These are phyloP conservation scores for Poeciliopsis presidionis DNA, from an alignment of 2,797 vertebrate species.

Conservation along the genomic window DNA sequence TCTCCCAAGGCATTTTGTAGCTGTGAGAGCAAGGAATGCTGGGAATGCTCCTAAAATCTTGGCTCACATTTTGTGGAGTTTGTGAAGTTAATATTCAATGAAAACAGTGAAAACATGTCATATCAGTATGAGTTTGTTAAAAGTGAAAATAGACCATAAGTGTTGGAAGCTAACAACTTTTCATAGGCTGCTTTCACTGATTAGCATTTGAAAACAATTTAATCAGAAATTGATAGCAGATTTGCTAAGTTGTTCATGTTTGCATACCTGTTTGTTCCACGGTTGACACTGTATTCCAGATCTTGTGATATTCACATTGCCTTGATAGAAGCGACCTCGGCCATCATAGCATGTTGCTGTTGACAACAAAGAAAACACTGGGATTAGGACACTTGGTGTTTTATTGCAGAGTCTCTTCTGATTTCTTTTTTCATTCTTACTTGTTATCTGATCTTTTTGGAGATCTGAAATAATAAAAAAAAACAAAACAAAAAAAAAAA, in stretches of 20 bases:
- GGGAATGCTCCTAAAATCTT: neutral
- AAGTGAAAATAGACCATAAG: neutral
- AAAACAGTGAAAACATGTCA: neutral
- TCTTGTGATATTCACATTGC: constrained; percentile 81
- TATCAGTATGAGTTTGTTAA: neutral
- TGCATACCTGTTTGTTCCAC: constrained; percentile 84
- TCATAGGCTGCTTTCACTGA: neutral
- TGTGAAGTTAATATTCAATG: neutral
- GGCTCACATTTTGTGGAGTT: neutral
- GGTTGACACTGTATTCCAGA: constrained; percentile 87
- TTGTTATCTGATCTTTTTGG: constrained; percentile 89
- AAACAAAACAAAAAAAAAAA: neutral
- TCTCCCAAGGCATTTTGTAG: neutral
- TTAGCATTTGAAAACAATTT: neutral
- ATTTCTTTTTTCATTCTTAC: constrained; percentile 80
- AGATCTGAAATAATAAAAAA: constrained; percentile 81
- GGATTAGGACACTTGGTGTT: neutral
- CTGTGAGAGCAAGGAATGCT: neutral
- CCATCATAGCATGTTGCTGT: constrained; percentile 87
- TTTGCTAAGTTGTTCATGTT: neutral
- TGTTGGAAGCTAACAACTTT: neutral
- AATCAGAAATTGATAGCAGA: neutral
- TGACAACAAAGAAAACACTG: constrained; percentile 9
- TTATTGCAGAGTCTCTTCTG: neutral
- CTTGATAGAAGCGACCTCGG: constrained; percentile 88